These are phyloP conservation scores for Xestoiulus laeticollis DNA, from an alignment of 2,888 invertebrate genomes.

Conservation along the genomic window DNA sequence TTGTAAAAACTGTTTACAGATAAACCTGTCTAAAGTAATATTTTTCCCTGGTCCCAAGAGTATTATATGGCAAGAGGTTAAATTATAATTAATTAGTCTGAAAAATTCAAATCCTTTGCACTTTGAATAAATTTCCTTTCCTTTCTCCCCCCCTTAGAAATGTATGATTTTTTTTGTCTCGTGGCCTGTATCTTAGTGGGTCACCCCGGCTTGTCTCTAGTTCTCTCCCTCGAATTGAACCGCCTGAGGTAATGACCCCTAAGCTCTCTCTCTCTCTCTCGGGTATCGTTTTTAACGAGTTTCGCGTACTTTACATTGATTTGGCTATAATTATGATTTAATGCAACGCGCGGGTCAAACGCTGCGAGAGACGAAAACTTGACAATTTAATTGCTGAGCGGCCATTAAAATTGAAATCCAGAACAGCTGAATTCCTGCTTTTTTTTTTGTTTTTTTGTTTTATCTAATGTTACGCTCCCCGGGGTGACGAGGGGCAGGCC, in stretches of 20 bases:
- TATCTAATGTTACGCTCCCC: not conserved
- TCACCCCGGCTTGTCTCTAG: too few species aligned
- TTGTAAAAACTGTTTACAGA: too few species aligned
- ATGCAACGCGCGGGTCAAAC: not conserved
- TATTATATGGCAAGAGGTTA: too few species aligned
- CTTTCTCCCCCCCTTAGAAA: too few species aligned
- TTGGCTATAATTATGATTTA: not conserved
- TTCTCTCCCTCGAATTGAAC: too few species aligned
- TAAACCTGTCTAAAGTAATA: too few species aligned
- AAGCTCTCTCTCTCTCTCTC: not conserved
- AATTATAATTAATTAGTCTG: too few species aligned
- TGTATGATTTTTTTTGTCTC: too few species aligned
- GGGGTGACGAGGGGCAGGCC: not conserved
- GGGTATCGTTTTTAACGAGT: not conserved
- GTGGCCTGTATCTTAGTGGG: not conserved
- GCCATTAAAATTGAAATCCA: not conserved
- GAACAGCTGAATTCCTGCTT: not conserved
- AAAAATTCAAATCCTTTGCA: too few species aligned
- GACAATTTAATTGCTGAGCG: not conserved
- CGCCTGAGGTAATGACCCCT: not conserved
- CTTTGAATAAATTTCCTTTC: too few species aligned
- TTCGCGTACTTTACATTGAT: not conserved
- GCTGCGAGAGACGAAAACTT: not conserved
- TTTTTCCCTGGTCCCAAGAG: too few species aligned
- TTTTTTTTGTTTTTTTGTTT: not conserved